phyloP scores from a whole-genome alignment of 2,113 vertebrate species.

The Cercocebus atys region DNA sequence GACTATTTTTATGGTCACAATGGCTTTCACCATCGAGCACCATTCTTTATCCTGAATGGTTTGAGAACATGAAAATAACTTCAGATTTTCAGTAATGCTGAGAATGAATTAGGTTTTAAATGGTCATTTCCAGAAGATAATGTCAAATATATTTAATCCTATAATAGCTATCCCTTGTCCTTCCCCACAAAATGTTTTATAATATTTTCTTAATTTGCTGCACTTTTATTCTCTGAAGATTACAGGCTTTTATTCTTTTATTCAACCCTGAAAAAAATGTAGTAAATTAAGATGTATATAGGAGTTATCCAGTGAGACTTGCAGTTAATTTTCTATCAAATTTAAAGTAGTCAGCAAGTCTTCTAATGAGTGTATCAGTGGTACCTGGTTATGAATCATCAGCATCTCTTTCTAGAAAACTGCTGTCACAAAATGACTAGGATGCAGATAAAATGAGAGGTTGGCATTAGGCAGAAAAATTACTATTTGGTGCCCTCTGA shows the following conservation, averaged over 20 bases:
- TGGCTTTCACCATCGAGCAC: background rate
- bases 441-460: background rate
- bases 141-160: background rate
- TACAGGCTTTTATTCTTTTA: background rate
- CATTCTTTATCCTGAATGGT: background rate
- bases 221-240: background rate
- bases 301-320: background rate
- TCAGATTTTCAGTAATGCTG: background rate
- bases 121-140: background rate
- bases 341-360: background rate
- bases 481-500: background rate
- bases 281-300: background rate
- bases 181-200: background rate
- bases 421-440: background rate
- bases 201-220: background rate
- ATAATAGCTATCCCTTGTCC: background rate
- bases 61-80: background rate
- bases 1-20: background rate
- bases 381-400: background rate
- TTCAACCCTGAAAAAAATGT: background rate
- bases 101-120: background rate
- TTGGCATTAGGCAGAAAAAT: background rate
- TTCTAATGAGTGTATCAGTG: background rate
- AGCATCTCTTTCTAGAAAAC: background rate
- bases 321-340: conserved; percentile 1